phyloP scores from a whole-genome alignment of 2,113 vertebrate genomes.

The Eulemur rufifrons region DNA sequence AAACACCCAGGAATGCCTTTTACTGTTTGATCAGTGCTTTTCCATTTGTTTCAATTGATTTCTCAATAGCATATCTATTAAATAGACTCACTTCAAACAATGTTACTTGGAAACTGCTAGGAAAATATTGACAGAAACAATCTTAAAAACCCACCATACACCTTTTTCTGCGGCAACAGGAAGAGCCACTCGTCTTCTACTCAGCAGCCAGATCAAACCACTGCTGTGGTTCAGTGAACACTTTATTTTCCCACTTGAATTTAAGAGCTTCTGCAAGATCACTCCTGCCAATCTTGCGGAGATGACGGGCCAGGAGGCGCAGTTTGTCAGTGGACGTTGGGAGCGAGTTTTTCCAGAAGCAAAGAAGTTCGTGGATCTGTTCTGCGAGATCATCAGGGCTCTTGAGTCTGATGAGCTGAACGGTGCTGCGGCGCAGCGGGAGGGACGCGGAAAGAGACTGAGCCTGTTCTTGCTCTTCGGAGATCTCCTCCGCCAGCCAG shows the following conservation, averaged over 20 bases:
- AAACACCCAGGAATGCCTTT: background rate
- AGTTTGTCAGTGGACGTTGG: slow-evolving; percentile 85
- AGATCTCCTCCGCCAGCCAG: slow-evolving; percentile 86
- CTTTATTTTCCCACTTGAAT: slow-evolving; percentile 82
- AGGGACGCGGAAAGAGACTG: slow-evolving; percentile 80
- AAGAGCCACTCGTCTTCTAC: background rate
- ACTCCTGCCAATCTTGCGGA: slow-evolving; percentile 86
- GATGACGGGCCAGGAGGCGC: slow-evolving; percentile 85
- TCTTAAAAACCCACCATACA: background rate
- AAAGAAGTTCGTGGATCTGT: slow-evolving; percentile 89
- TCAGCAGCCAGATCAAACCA: background rate
- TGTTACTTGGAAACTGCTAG: background rate
- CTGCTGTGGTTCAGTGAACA: slow-evolving; percentile 55
- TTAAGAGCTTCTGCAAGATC: slow-evolving; percentile 86
- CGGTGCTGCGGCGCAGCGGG: slow-evolving; percentile 84
- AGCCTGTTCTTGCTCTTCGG: slow-evolving; percentile 83
- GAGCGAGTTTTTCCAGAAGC: slow-evolving; percentile 89
- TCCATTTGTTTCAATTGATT: background rate
- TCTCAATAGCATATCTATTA: background rate
- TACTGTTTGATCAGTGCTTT: background rate
- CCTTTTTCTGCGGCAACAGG: background rate
- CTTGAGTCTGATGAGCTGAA: slow-evolving; percentile 89
- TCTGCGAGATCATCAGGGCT: slow-evolving; percentile 82
- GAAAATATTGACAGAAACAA: background rate
- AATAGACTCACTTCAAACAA: background rate